Evolutionary conservation across 2,113 vertebrate genomes (phyloP), one percentile per base, ranked within the genome.

Genomic region (Entomyzon cyanotis): DNA sequence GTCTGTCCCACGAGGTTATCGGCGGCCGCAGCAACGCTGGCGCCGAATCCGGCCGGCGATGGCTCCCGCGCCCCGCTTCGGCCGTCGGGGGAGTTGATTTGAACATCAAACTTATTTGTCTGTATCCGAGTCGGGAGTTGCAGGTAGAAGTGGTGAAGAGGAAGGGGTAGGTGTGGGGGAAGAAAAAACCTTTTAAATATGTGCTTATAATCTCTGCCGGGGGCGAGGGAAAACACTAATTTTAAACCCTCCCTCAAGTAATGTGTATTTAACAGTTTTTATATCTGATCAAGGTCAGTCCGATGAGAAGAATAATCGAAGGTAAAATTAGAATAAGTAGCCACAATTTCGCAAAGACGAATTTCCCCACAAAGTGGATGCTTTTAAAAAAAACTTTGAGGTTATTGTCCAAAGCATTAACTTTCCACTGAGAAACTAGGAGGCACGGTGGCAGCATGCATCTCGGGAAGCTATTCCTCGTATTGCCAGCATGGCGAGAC

Each of bases 21-120:
- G 9, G 44, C 6, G 2, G 41, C 39, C 44, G n/a, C 28, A 7
- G 52, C 35, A 28, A 14, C 6, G 2, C n/a, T 22, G 37, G 25
- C 35, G 33, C 12, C 23, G 47, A 15, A 37, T 10, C 5, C 5
- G 7, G 14, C 25, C 35, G 7, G 8, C 7, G 1, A 13, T 19
- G 15, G 11, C 3, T 5, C 16, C 41, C 2, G 11, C 10, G 1
- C 15, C 27, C 25, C 5, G 0, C 23, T 37, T 24, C 39, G 10
- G 25, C 11, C 9, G 7, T 35, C 50, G 27, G 4, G 11, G 18
- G 9, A 23, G 5, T 1, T 27, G 37, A 7, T 42, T 22, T 47
- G 42, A 11, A 12, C 15, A 24, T 33, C 68, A 12, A 3, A 46
- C 18, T 35, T 49, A 11, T 11, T 15, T 64, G 33, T 30, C 18